Conservation (phyloP, 2,888 invertebrate species). For the Alsophila aescularia region DNA sequence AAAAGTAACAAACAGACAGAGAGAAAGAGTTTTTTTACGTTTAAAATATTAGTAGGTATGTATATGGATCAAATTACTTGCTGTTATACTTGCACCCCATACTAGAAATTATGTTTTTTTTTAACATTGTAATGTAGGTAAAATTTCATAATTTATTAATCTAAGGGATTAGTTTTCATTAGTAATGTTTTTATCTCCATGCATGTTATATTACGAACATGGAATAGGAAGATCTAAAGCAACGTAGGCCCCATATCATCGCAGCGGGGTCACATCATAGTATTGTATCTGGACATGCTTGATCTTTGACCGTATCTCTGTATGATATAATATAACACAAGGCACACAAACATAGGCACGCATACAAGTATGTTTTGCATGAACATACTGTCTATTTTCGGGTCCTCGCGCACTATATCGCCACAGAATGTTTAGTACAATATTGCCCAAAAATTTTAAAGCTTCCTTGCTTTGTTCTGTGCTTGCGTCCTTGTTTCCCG, state of each 20-base stretch:
- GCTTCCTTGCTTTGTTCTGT: too few relatives aligned
- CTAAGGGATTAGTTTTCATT: not conserved
- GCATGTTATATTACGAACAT: not conserved
- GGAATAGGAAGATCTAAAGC: not conserved
- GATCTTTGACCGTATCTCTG: conserved; percentile 13
- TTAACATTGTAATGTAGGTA: too few relatives aligned
- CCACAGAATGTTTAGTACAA: not conserved
- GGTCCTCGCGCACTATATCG: conserved; percentile 7
- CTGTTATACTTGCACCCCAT: too few relatives aligned
- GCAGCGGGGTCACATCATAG: not conserved
- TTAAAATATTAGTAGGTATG: too few relatives aligned
- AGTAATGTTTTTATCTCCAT: not conserved
- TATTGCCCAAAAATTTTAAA: too few relatives aligned
- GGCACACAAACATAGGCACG: conserved; percentile 2
- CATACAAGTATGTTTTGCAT: conserved; percentile 8
- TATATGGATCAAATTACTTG: too few relatives aligned
- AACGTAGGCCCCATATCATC: not conserved
- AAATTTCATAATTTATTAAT: too few relatives aligned
- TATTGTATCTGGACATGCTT: conserved; percentile 11
- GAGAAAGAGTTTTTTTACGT: too few relatives aligned
- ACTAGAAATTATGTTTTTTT: too few relatives aligned
- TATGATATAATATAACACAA: conserved; percentile 2
- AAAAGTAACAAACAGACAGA: too few relatives aligned
- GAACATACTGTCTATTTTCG: conserved; percentile 1
- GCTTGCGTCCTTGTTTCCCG: too few relatives aligned